Conservation (phyloP, 1,140 invertebrate species). For the Pseudomyrmex cubaensis region DNA sequence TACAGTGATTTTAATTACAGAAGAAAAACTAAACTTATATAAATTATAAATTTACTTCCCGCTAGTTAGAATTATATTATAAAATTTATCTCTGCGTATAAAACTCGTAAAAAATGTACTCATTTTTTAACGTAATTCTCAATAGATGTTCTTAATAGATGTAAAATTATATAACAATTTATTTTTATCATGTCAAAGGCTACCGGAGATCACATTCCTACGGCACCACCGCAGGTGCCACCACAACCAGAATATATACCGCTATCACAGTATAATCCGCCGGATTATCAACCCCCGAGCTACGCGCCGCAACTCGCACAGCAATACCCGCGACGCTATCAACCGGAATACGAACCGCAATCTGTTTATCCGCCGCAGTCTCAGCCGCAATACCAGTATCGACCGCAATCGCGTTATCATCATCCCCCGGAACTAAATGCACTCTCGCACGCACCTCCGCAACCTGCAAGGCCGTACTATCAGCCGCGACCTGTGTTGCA, state of each 20-base stretch:
- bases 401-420: slow-evolving; percentile 78
- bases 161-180: too few species aligned
- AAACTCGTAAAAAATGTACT: too few species aligned
- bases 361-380: slow-evolving; percentile 61
- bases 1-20: too few species aligned
- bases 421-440: slow-evolving; percentile 81
- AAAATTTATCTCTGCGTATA: too few species aligned
- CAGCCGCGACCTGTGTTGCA: slow-evolving; percentile 76
- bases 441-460: slow-evolving; percentile 79
- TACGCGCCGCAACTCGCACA: slow-evolving; percentile 63
- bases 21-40: too few species aligned
- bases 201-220: slow-evolving; percentile 91
- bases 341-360: slow-evolving; percentile 65
- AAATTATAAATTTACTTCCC: too few species aligned
- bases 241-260: slow-evolving; percentile 87
- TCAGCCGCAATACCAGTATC: slow-evolving; percentile 84
- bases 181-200: slow-evolving; percentile 84
- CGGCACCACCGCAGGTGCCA: slow-evolving; percentile 87
- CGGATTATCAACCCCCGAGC: slow-evolving; percentile 85
- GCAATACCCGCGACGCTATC: slow-evolving; percentile 60
- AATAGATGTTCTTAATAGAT: too few species aligned
- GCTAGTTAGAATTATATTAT: too few species aligned
- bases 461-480: slow-evolving; percentile 82
- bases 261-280: slow-evolving; percentile 88
- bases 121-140: too few species aligned